A percentile compares a stretch with the other conserved stretches of the same genome.
Evolutionary conservation across 2,797 vertebrate genomes (phyloP).

Genomic region (Artibeus jamaicensis): DNA sequence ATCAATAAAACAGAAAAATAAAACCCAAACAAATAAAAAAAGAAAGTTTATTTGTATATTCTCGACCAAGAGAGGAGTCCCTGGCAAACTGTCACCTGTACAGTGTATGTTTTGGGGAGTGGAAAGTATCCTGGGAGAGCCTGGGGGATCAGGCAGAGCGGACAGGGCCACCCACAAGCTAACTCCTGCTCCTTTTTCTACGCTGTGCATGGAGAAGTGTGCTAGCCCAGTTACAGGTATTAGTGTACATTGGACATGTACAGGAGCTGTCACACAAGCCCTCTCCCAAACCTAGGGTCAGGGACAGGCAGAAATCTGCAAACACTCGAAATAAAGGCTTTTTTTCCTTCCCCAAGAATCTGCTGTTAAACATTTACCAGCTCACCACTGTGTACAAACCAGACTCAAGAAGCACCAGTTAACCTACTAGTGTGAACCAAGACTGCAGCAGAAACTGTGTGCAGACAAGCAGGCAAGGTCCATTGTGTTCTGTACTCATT

Average conservation of each 20-base stretch:
- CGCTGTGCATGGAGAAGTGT: background rate
- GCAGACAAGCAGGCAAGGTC: background rate
- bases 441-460: background rate
- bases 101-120: background rate
- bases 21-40: background rate
- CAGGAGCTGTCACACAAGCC: background rate
- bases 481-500: background rate
- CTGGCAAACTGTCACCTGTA: background rate
- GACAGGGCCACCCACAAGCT: too few relatives aligned
- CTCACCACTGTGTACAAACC: background rate
- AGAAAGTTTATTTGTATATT: background rate
- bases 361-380: constrained; percentile 16
- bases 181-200: background rate
- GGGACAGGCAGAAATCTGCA: background rate
- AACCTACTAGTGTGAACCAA: background rate
- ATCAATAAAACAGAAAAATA: background rate
- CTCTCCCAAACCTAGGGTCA: background rate
- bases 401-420: background rate
- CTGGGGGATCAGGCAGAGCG: background rate
- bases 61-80: background rate
- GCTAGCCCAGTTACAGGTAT: background rate
- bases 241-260: accelerated
- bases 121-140: background rate
- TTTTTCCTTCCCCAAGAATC: background rate
- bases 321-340: background rate